phyloP scores from a whole-genome alignment of 2,888 invertebrate genomes.

The Luffia ferchaultella region DNA sequence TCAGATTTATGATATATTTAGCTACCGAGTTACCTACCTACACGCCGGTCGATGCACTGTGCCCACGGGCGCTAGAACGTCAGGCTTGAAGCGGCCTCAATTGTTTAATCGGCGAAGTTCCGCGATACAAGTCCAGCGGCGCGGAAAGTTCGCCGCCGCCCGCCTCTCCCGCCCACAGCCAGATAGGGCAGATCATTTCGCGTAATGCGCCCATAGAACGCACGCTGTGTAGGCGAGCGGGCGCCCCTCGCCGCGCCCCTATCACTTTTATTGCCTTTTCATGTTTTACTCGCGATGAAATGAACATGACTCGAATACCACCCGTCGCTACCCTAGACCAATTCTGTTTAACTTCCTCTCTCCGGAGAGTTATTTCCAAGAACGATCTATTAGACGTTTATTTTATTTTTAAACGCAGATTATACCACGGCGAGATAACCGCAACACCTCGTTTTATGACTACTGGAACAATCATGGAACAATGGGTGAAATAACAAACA shows the following conservation, averaged over 20 bases:
- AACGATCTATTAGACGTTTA: neutral
- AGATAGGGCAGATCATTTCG: slow-evolving; percentile 29
- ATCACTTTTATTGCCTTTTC: slow-evolving; percentile 8
- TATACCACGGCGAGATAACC: neutral
- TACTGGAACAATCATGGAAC: too few species aligned
- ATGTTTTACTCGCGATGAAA: slow-evolving; percentile 6
- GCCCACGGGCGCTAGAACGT: too few species aligned
- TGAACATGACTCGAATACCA: slow-evolving; percentile 1
- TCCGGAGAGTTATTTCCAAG: neutral
- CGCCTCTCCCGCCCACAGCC: neutral
- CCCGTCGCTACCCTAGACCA: neutral
- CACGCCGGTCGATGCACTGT: too few species aligned
- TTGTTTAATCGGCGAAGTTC: slow-evolving; percentile 50
- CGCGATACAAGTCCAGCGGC: slow-evolving; percentile 39
- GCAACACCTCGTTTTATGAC: neutral
- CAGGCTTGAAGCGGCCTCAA: slow-evolving; percentile 23
- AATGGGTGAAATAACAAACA: too few species aligned
- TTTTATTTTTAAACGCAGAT: too few species aligned
- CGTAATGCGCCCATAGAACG: slow-evolving; percentile 27
- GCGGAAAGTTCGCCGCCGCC: slow-evolving; percentile 32
- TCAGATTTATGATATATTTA: too few species aligned
- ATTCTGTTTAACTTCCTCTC: neutral
- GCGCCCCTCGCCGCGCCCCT: slow-evolving; percentile 1
- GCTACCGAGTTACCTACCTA: too few species aligned
- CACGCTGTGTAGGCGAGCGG: slow-evolving; percentile 4